These are phyloP conservation scores for Apistogramma diplotaenia DNA, from an alignment of 2,113 vertebrate genomes.

Conservation along the genomic window DNA sequence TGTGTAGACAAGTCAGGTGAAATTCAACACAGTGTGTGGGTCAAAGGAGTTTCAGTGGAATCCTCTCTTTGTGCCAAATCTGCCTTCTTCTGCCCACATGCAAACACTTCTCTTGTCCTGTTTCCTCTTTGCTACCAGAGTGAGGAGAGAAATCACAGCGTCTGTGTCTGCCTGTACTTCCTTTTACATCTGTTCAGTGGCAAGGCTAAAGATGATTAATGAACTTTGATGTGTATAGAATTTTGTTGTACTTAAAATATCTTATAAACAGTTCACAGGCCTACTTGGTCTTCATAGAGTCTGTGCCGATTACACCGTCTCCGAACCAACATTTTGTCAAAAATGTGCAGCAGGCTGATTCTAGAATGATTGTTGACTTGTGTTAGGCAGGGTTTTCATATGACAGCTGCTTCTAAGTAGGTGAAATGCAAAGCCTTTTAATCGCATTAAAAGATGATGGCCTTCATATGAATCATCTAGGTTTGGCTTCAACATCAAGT, in stretches of 20 bases:
- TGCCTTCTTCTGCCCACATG: neutral
- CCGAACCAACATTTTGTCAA: neutral
- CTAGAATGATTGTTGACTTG: neutral
- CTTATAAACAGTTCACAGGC: neutral
- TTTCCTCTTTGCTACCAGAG: neutral
- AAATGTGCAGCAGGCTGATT: neutral
- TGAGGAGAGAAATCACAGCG: neutral
- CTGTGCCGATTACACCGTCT: neutral
- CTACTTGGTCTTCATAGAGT: neutral
- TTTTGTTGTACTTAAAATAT: neutral
- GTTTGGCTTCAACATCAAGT: constrained; percentile 26
- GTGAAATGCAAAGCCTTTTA: neutral
- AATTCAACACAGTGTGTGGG: neutral
- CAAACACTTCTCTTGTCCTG: constrained; percentile 11
- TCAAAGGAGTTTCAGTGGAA: neutral
- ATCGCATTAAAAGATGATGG: neutral
- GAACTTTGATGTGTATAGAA: neutral
- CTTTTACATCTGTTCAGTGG: neutral
- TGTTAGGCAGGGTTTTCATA: neutral
- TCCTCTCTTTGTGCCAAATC: neutral
- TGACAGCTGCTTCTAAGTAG: neutral
- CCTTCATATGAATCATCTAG: neutral
- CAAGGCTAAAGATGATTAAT: neutral
- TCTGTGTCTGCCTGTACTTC: constrained; percentile 1
- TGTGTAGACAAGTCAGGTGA: neutral